Evolutionary conservation across 2,888 invertebrate species (phyloP), one percentile per base, ranked within the genome.

Genomic region (Gibbula magus): DNA sequence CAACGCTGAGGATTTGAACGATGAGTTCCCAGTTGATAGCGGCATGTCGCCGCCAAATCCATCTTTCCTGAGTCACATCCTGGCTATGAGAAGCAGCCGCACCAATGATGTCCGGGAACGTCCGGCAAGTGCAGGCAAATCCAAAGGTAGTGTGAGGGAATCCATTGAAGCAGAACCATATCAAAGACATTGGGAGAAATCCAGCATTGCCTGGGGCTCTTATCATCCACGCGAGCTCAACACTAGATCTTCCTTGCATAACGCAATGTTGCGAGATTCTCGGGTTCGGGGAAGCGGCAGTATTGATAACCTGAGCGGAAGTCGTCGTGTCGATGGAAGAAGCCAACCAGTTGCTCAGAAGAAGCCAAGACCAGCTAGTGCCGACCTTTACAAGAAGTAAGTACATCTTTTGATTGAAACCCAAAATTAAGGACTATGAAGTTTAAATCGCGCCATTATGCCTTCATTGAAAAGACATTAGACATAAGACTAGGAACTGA

Each of bases 151-250:
- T 76, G 87, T 86, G 10, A 81, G 83, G 66, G 84, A 86, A 75
- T 86, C 87, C 52, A 75, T 86, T 13, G 87, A 87, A 35, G 82
- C 82, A 20, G 81, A 84, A 51, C 82, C 80, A 39, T 87, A 87
- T 53, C 85, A 87, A 73, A 82, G 90, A 8, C 88, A 87, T 75
- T 91, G 91, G 90, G 86, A 86, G 5, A 85, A 85, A 22, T 91
- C 91, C 7, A 91, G 89, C 52, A 86, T 84, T 5, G 89, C 89
- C 0, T 91, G 91, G 91, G 82, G 84, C 22, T 88, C 90, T 0
- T 89, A 87, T 79, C 87, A 89, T 67, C 84, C 86, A 2, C 85
- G 89, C n/a, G 91, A 91, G 61, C 83, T 90, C 1, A 88, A 83
- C 61, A 88, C 89, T 10, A 86, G 85, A 67, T 87, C 88, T 0